phyloP scores from a whole-genome alignment of 2,113 vertebrate species.

The Chamaea fasciata region DNA sequence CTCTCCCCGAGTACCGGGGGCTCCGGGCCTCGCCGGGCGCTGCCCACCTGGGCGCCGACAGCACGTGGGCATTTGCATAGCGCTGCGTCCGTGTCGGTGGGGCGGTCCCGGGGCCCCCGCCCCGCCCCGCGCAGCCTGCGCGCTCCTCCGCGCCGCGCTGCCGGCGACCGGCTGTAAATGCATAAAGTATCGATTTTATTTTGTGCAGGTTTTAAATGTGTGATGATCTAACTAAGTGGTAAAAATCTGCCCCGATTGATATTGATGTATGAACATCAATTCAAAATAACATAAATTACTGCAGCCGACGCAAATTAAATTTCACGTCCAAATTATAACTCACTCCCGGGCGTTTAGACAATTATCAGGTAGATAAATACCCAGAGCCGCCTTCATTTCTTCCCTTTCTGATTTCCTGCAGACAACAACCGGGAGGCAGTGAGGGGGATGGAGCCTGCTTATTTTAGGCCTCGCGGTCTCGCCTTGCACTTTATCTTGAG shows the following conservation, averaged over 20 bases:
- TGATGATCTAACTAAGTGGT: neutral
- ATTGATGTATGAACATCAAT: conserved; percentile 1
- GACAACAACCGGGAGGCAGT: neutral
- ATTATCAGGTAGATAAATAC: neutral
- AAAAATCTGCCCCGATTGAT: neutral
- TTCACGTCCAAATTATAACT: conserved; percentile 7
- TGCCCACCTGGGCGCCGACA: neutral
- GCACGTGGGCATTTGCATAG: conserved; percentile 37
- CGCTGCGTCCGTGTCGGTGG: neutral
- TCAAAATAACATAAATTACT: conserved; percentile 30
- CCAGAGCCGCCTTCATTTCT: neutral
- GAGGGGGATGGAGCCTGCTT: neutral
- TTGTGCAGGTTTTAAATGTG: neutral
- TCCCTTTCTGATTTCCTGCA: neutral
- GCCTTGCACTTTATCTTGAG: conserved; percentile 17
- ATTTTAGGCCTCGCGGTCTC: neutral
- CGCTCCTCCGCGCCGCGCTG: neutral
- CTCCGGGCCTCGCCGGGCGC: neutral
- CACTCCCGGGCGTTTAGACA: neutral
- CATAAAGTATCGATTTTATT: neutral
- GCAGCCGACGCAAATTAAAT: conserved; percentile 26
- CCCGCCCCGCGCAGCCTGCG: neutral
- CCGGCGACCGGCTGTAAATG: neutral
- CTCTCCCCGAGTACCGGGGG: neutral
- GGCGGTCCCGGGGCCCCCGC: neutral